These are phyloP conservation scores for Diabrotica balteata DNA, from an alignment of 2,888 invertebrate species.

Conservation along the genomic window DNA sequence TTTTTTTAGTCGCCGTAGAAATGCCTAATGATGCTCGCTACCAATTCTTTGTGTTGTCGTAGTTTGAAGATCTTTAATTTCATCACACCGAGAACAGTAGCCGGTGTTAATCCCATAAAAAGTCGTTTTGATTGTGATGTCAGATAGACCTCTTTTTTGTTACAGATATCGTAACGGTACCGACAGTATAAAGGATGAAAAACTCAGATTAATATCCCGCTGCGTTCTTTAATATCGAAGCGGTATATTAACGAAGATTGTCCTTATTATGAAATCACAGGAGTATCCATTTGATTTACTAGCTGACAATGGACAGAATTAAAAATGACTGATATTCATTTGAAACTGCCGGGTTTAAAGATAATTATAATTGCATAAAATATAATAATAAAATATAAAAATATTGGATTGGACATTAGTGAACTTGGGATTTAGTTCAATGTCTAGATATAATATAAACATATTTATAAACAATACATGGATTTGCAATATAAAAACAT, in stretches of 20 bases:
- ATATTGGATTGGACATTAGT: too few species aligned
- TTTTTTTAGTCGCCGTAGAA: neutral
- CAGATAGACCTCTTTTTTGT: constrained; percentile 26
- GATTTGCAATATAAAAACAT: too few species aligned
- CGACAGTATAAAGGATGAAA: constrained; percentile 9
- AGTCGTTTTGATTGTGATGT: constrained; percentile 29
- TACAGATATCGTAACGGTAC: constrained; percentile 33
- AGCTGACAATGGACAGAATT: constrained; percentile 4
- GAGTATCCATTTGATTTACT: constrained; percentile 6
- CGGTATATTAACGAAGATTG: constrained; percentile 10
- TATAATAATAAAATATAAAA: too few species aligned
- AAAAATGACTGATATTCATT: constrained; percentile 3
- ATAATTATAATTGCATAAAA: too few species aligned
- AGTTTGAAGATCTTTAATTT: constrained; percentile 11
- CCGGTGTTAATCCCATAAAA: constrained; percentile 15
- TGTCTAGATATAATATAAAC: too few species aligned
- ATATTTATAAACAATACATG: too few species aligned
- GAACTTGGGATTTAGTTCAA: too few species aligned
- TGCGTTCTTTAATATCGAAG: constrained; percentile 14
- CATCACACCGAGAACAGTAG: constrained; percentile 21
- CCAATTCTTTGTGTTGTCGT: constrained; percentile 3
- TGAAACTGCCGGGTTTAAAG: too few species aligned
- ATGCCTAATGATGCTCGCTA: constrained; percentile 8
- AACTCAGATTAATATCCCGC: constrained; percentile 20
- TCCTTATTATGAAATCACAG: neutral